phyloP scores from a whole-genome alignment of 2,797 vertebrate genomes.

The Harpagifer antarcticus region DNA sequence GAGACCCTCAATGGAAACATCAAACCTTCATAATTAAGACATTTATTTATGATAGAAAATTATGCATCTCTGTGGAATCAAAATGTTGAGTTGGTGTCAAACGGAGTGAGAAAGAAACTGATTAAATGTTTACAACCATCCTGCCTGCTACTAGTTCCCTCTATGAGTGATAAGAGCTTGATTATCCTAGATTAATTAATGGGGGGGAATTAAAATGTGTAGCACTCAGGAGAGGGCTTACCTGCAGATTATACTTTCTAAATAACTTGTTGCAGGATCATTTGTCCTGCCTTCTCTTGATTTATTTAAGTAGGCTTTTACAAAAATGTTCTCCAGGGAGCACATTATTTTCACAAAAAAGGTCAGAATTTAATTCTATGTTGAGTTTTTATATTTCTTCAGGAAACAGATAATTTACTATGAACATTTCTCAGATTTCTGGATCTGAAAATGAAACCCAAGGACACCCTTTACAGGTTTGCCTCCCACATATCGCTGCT shows the following conservation, averaged over 20 bases:
- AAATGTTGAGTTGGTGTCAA: neutral
- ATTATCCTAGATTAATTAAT: slow-evolving; percentile 45
- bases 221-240: slow-evolving; percentile 27
- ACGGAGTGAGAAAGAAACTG: slow-evolving; percentile 21
- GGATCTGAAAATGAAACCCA: slow-evolving; percentile 24
- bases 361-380: neutral
- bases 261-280: neutral
- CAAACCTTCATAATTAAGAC: slow-evolving; percentile 32
- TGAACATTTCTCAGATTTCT: slow-evolving; percentile 1
- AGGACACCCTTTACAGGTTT: neutral
- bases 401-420: neutral
- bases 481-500: slow-evolving; percentile 16
- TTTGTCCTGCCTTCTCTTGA: neutral
- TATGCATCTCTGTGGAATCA: slow-evolving; percentile 9
- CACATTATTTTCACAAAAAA: neutral
- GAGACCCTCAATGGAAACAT: slow-evolving; percentile 20
- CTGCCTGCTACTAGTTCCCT: slow-evolving; percentile 26
- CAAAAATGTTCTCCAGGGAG: neutral
- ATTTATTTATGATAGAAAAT: slow-evolving; percentile 28
- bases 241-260: slow-evolving; percentile 27
- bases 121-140: slow-evolving; percentile 50
- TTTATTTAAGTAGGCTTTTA: slow-evolving; percentile 1
- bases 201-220: slow-evolving; percentile 17
- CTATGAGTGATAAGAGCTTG: slow-evolving; percentile 16
- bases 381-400: slow-evolving; percentile 14